These are phyloP conservation scores for Ramazzottius varieornatus DNA, from an alignment of 2,888 invertebrate genomes.

Conservation along the genomic window DNA sequence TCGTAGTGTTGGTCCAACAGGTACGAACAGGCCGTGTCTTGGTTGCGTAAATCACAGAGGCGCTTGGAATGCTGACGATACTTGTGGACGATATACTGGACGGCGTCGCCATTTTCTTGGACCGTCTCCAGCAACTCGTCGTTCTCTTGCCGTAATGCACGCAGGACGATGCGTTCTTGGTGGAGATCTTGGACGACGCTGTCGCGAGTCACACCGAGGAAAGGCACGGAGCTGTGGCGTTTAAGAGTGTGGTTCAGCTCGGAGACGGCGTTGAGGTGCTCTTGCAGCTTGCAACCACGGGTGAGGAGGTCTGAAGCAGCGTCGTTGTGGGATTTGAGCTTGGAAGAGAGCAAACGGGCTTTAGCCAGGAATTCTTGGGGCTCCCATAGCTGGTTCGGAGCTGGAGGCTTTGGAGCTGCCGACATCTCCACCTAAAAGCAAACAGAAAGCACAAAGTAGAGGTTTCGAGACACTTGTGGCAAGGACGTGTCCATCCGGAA, in stretches of 20 bases:
- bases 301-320: background rate
- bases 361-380: background rate
- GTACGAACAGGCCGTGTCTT: background rate
- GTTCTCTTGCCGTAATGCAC: background rate
- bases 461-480: too few species aligned
- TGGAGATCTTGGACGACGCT: background rate
- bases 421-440: too few species aligned
- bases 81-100: background rate
- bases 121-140: background rate
- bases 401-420: too few species aligned
- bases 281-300: background rate
- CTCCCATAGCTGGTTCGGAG: too few species aligned
- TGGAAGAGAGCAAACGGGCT: background rate
- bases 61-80: slow-evolving; percentile 1
- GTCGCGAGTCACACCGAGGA: background rate
- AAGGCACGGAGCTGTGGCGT: background rate
- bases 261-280: background rate
- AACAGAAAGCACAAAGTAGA: too few species aligned
- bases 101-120: background rate
- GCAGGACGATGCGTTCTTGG: background rate
- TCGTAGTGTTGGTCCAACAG: too few species aligned
- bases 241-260: background rate
- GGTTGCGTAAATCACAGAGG: background rate
- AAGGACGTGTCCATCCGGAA: too few species aligned
- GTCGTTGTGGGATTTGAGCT: background rate